Evolutionary conservation across 2,113 vertebrate genomes (phyloP).

Genomic region (Peromyscus polionotus): DNA sequence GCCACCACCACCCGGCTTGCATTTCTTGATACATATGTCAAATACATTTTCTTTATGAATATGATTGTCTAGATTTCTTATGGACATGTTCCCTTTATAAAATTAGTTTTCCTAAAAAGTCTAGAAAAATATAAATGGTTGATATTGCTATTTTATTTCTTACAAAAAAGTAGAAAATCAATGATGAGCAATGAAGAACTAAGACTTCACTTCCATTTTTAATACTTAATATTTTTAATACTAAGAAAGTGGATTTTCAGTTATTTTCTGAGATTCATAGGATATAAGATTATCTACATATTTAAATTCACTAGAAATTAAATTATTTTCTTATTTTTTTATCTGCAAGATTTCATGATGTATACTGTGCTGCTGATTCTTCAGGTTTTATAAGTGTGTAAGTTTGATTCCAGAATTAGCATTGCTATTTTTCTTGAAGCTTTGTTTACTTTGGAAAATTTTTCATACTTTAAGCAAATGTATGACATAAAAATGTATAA

Average conservation of each 20-base stretch:
- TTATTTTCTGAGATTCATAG: background rate
- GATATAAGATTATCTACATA: background rate
- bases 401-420: background rate
- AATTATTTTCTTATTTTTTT: background rate
- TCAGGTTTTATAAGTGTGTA: background rate
- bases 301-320: background rate
- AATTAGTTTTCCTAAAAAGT: background rate
- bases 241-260: background rate
- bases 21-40: background rate
- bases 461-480: background rate
- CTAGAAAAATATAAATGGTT: background rate
- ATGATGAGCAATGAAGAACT: background rate
- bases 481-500: background rate
- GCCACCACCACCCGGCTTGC: too few relatives aligned
- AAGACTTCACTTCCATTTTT: background rate
- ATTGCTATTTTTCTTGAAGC: background rate
- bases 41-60: background rate
- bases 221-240: background rate
- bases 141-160: background rate
- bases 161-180: background rate
- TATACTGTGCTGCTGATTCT: background rate
- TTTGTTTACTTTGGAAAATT: background rate
- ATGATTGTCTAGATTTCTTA: background rate
- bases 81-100: background rate
- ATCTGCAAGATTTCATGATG: background rate